A percentile compares a stretch with the other conserved stretches of the same genome.
Conservation (phyloP, 1,140 invertebrate genomes). For the Daktulosphaira vitifoliae region DNA sequence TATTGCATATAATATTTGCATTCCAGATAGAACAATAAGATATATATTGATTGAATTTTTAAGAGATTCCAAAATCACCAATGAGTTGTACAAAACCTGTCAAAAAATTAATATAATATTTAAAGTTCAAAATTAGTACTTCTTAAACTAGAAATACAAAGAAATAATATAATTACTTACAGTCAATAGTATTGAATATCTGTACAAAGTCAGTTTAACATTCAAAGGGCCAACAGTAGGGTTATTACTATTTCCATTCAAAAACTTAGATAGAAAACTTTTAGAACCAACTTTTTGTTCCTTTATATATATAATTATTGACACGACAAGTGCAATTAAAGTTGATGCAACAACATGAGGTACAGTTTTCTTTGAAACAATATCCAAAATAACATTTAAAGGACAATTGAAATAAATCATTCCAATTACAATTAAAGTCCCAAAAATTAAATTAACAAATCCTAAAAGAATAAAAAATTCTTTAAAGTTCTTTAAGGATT, state of each 20-base stretch:
- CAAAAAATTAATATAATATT: background rate
- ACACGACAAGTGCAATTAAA: background rate
- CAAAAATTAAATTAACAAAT: conserved; percentile 13
- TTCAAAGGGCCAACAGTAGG: conserved; percentile 14
- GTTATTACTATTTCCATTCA: background rate
- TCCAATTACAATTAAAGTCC: background rate
- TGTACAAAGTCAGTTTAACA: conserved; percentile 6
- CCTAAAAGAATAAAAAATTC: background rate
- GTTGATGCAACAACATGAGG: conserved; percentile 12
- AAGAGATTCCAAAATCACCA: background rate
- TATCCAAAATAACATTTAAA: background rate
- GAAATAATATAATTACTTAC: no score
- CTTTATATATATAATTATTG: background rate
- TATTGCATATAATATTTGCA: background rate
- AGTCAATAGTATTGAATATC: conserved; percentile 8
- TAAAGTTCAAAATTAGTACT: no score
- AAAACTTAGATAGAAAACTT: background rate
- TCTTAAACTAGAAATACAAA: no score
- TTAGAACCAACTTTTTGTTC: background rate
- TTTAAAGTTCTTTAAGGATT: background rate
- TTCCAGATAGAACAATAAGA: conserved; percentile 12
- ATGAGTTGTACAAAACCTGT: conserved; percentile 8
- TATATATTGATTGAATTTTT: conserved; percentile 5
- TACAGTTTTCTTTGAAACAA: conserved; percentile 9
- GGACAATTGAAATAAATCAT: conserved; percentile 6